Base-by-base conservation (phyloP, 2,888 invertebrate genomes). In the Noctua janthe region DNA sequence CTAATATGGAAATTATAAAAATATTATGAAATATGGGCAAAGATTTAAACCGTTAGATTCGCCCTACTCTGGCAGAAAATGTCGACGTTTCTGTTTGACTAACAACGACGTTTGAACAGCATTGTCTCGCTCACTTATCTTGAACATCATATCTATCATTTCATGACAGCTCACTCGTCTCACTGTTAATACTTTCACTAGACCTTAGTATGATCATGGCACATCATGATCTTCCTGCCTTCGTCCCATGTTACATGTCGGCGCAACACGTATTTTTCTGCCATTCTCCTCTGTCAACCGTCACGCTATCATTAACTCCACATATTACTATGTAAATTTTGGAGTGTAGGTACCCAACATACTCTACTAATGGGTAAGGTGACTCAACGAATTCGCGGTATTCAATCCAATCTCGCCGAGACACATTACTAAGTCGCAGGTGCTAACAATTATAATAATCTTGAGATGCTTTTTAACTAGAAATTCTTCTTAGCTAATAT, bases 361-460 rank as follows among this genome's bases (percentile, higher is more conserved):
- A n/a, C 59, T 43, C 35, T 1, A 47, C 20, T 69, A 83, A 82
- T 71, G 35, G 39, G 0, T 54, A 15, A 47, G 29, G 66, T 84
- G 84, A 84, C 35, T 74, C 51, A 62, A 49, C 35, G 39, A 64
- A 62, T 54, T 59, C 23, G 35, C 23, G 54, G 73, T 23, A 56
- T 83, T 67, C 47, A 78, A 59, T 51, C 23, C n/a, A 64, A 84
- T 82, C 80, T 71, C 39, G 23, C 35, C 35, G 20, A 78, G 43
- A 62, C 62, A 43, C 54, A n/a, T 67, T 29, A 47, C 29, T 3
- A 54, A 39, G 59, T 39, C 54, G 35, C 84, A 82, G 79, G 79
- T 84, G 71, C 62, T 17, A 49, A 10, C 62, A 78, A 84, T 82
- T 78, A 82, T 78, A 76, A 66, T 72, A 82, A 70, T 49, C 62